Conservation (phyloP, 2,113 vertebrate species). For the Antechinus flavipes region DNA sequence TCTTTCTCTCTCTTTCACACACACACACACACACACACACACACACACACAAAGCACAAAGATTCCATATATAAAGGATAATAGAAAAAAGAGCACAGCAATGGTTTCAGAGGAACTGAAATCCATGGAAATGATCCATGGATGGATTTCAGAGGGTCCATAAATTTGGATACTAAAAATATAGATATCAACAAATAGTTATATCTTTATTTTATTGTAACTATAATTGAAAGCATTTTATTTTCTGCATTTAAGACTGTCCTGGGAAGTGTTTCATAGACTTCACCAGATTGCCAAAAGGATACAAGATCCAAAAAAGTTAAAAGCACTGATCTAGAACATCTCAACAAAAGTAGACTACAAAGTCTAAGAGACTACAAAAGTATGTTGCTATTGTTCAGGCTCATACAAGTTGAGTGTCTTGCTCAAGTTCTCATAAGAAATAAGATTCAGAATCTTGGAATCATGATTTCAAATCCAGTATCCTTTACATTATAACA, state of each 20-base stretch:
- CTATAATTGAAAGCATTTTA: too few relatives aligned
- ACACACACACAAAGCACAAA: background rate
- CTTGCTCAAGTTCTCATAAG: background rate
- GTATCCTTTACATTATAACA: background rate
- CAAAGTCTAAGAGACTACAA: background rate
- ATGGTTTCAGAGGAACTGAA: background rate
- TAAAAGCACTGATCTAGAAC: background rate
- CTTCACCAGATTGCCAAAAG: background rate
- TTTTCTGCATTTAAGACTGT: background rate
- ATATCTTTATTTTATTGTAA: too few relatives aligned
- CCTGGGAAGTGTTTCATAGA: too few relatives aligned
- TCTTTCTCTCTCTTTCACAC: background rate
- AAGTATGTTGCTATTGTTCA: background rate
- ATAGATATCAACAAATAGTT: too few relatives aligned
- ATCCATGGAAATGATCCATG: too few relatives aligned
- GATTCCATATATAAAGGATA: background rate
- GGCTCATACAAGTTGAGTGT: background rate
- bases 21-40: too few relatives aligned
- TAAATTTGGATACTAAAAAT: too few relatives aligned
- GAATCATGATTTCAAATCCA: background rate
- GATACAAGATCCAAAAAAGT: background rate
- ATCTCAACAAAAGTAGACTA: background rate
- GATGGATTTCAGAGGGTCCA: too few relatives aligned
- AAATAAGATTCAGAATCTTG: background rate
- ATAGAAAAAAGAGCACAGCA: background rate